A percentile compares a stretch with the other conserved stretches of the same genome.
These are phyloP conservation scores for Ceryle rudis DNA, from an alignment of 2,797 vertebrate species.

Conservation along the genomic window DNA sequence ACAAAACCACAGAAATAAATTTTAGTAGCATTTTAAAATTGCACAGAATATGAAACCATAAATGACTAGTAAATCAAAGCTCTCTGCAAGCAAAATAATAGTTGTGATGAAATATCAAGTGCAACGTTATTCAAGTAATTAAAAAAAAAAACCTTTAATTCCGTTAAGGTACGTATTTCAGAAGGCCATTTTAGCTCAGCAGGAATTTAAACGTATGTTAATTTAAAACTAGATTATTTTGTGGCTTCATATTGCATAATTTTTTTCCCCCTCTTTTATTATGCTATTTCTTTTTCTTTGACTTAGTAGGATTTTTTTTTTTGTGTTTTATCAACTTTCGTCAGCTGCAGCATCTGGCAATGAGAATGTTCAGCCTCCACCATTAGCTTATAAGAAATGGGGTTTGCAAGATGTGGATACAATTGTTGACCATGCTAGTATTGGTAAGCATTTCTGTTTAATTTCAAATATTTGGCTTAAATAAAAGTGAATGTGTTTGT, in stretches of 20 bases:
- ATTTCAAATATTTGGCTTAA: background rate
- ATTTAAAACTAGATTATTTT: background rate
- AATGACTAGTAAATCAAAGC: background rate
- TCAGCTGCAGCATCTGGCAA: conserved; percentile 95
- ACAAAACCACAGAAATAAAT: background rate
- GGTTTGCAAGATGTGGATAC: conserved; percentile 94
- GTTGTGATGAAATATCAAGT: background rate
- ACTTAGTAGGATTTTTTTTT: conserved; percentile 3
- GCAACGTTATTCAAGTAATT: background rate
- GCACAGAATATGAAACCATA: background rate
- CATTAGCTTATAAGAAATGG: conserved; percentile 98
- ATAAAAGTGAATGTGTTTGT: background rate
- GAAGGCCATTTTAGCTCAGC: background rate
- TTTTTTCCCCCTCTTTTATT: background rate
- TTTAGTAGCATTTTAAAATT: background rate
- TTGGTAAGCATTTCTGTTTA: conserved; percentile 84
- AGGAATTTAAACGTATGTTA: background rate
- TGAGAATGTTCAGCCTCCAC: conserved; percentile 94
- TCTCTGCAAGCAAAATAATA: background rate
- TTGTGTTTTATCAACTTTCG: conserved; percentile 50
- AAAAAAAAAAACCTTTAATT: background rate
- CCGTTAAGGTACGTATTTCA: background rate
- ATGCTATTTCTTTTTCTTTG: background rate
- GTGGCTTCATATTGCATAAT: background rate
- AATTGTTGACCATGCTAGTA: conserved; percentile 93